These are phyloP conservation scores for Macquaria ambigua DNA, from an alignment of 2,113 vertebrate species.

Conservation along the genomic window DNA sequence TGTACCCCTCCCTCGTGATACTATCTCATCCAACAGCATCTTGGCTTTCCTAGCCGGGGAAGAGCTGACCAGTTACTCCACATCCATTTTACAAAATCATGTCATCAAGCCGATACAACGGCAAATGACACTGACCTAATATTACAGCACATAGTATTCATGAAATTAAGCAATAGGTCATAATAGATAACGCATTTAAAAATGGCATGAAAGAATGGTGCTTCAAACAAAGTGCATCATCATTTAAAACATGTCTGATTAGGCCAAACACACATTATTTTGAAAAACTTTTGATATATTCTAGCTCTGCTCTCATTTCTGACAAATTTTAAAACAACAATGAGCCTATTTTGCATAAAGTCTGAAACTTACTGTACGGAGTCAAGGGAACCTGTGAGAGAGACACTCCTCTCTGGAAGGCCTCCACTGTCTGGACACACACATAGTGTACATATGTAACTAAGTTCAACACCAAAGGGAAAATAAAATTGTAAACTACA, in stretches of 20 bases:
- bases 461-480: not conserved
- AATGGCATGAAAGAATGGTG: not conserved
- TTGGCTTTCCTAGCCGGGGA: slow-evolving; percentile 36
- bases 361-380: slow-evolving; percentile 40
- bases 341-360: not conserved
- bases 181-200: not conserved
- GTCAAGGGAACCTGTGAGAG: slow-evolving; percentile 44
- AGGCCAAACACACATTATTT: not conserved
- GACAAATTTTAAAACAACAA: not conserved
- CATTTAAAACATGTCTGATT: not conserved
- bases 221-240: not conserved
- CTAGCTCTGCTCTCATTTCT: not conserved
- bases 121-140: not conserved
- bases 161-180: not conserved
- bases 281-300: not conserved
- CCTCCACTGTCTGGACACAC: slow-evolving; percentile 51
- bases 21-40: slow-evolving; percentile 46
- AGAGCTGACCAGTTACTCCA: slow-evolving; percentile 33
- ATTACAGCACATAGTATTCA: not conserved
- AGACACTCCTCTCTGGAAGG: slow-evolving; percentile 50
- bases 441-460: not conserved
- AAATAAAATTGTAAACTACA: not conserved
- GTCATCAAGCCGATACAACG: not conserved
- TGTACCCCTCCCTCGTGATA: slow-evolving; percentile 86
- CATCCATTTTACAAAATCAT: not conserved